phyloP scores from a whole-genome alignment of 2,797 vertebrate genomes.

The Cyclura pinguis region DNA sequence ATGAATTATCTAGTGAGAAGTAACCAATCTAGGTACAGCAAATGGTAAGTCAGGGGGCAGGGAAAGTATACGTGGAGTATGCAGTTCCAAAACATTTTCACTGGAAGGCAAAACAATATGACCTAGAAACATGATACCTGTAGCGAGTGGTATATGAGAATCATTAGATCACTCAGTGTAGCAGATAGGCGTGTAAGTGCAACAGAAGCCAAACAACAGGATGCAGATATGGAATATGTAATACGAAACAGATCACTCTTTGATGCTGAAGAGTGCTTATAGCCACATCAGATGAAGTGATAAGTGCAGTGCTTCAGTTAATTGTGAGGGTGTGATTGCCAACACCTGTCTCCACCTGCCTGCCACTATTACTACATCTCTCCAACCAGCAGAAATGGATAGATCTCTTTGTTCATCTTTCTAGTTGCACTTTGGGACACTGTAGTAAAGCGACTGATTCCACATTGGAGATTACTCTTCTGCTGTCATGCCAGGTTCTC shows the following conservation, averaged over 20 bases:
- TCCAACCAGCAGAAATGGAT: not conserved
- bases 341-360: not conserved
- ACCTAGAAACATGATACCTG: not conserved
- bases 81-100: not conserved
- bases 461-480: too few relatives aligned
- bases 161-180: slow-evolving; percentile 5
- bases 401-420: not conserved
- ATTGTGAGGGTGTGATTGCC: not conserved
- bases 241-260: not conserved
- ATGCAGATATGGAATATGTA: slow-evolving; percentile 1
- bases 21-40: not conserved
- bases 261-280: slow-evolving; percentile 3
- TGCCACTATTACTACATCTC: not conserved
- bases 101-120: not conserved
- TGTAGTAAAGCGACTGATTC: not conserved
- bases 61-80: not conserved
- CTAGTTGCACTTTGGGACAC: not conserved
- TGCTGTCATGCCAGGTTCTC: not conserved
- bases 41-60: not conserved
- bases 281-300: not conserved
- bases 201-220: slow-evolving; percentile 9
- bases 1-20: not conserved
- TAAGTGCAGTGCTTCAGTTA: not conserved
- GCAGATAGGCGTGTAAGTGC: not conserved
- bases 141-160: not conserved